Base-by-base conservation (phyloP, 2,113 vertebrate species). In the Varanus komodoensis region DNA sequence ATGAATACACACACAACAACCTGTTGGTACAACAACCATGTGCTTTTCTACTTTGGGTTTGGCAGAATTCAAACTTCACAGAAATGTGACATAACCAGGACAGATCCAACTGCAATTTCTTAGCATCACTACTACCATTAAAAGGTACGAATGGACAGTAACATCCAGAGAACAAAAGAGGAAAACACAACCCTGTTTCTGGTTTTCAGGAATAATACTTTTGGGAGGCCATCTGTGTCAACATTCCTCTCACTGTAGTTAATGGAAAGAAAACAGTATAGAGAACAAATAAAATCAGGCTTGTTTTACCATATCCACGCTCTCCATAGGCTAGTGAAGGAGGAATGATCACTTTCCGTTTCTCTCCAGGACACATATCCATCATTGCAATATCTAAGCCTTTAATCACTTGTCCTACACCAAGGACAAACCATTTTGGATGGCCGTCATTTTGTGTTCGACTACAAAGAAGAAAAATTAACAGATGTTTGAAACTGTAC, bases 391-490 rank as follows among this genome's bases (percentile, higher is more conserved):
- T 94, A 91, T 99, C 99, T 15, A 99, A 97, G 54, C 99, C 99
- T 92, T 99, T 99, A 94, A 99, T 99, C 84, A 99, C 98, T 93
- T 99, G 98, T 87, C 99, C 99, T 21, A 99, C 98, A 57, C 99
- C 99, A 94, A 99, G 96, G 86, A 99, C 98, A 89, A 99, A 98
- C 99, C 99, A 99, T 95, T 99, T 99, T 34, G 99, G 98, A 90
- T 99, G 98, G 2, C 99, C 99, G 32, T 97, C 93, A 90, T 98
- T 98, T 95, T 98, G 98, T 0, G 98, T 98, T 38, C 99, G 99
- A 94, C 99, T 99, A 74, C 44, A 95, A 68, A 91, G 25, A 81
- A 92, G 15, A 91, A 84, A 54, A 29, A 75, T 4, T 11, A 38
- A 83, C 6, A 84, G 54, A 84, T 5, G 50, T 67, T 84, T 27